Conservation (phyloP, 1,140 invertebrate genomes). For the Bombus polaris region DNA sequence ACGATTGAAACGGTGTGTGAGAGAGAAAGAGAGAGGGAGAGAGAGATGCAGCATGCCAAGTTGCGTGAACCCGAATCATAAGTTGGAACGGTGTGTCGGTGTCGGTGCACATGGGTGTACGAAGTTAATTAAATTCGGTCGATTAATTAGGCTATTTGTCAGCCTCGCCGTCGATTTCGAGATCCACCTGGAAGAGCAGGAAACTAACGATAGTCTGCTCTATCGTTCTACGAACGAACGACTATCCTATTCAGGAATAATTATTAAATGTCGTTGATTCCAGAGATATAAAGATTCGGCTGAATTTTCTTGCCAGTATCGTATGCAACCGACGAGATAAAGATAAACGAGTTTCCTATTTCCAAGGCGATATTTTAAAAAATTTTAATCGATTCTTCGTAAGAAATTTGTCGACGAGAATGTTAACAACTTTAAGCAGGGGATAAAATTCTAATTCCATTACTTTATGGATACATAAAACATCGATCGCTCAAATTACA, state of each 20-base stretch:
- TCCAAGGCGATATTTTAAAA: too few relatives aligned
- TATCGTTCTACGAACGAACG: not conserved
- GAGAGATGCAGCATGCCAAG: slow-evolving; percentile 71
- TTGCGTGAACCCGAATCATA: slow-evolving; percentile 78
- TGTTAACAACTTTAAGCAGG: not conserved
- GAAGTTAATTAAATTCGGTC: slow-evolving; percentile 77
- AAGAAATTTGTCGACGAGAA: not conserved
- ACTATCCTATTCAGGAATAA: not conserved
- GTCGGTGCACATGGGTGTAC: slow-evolving; percentile 30
- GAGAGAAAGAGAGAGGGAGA: not conserved
- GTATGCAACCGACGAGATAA: not conserved
- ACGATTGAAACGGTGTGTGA: slow-evolving; percentile 43
- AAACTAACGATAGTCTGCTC: slow-evolving; percentile 13
- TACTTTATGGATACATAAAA: not conserved
- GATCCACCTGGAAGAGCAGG: slow-evolving; percentile 37
- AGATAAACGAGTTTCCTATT: not conserved
- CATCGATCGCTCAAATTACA: not conserved
- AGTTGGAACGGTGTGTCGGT: slow-evolving; percentile 63
- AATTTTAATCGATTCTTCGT: not conserved
- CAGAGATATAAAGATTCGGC: not conserved
- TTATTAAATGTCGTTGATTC: not conserved
- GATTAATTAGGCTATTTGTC: slow-evolving; percentile 80
- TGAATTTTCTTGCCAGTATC: too few relatives aligned
- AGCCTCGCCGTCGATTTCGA: slow-evolving; percentile 69
- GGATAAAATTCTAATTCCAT: not conserved